Evolutionary conservation across 2,888 invertebrate genomes (phyloP), one percentile per base, ranked within the genome.

Genomic region (Dione vanillae): DNA sequence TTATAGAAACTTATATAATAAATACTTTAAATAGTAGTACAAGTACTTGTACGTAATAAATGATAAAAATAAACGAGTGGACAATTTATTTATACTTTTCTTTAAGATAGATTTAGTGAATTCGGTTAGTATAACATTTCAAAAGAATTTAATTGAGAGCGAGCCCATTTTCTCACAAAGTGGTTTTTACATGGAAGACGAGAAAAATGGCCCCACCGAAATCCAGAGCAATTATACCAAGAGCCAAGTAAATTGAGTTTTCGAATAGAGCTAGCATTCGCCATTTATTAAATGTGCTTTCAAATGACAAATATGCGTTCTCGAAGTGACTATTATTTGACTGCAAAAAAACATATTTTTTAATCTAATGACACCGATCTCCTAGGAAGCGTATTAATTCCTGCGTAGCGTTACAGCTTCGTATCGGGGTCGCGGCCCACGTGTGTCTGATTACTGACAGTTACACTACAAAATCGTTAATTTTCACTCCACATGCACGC

Each of bases 371-470:
- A 83, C 86, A 82, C 81, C 76, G 79, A 79, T 79, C 79, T 77
- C 79, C 78, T 77, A 78, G 80, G 78, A 80, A 80, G 77, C 80
- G 74, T 83, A 80, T 86, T 85, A 85, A 88, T 89, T 87, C 83
- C 80, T 76, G 73, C 78, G 82, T 79, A 78, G 78, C 78, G 78
- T 82, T 81, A 79, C 81, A 78, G 67, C 76, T 75, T 74, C 75
- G 75, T 76, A 85, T 81, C 76, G 82, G 79, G 89, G 83, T 79
- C 85, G 76, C 79, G 85, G 78, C 88, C 89, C 81, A 88, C 82
- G 86, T 89, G 83, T 86, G 89, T 87, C 86, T 77, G 75, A 79
- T 81, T 74, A 78, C 84, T 80, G 84, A 83, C 82, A 82, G 76
- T 77, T 75, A 73, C 74, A 71, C 78, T 56, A 69, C 54, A 45